Base-by-base conservation (phyloP, 2,888 invertebrate species). In the Leptodirus hochenwartii region DNA sequence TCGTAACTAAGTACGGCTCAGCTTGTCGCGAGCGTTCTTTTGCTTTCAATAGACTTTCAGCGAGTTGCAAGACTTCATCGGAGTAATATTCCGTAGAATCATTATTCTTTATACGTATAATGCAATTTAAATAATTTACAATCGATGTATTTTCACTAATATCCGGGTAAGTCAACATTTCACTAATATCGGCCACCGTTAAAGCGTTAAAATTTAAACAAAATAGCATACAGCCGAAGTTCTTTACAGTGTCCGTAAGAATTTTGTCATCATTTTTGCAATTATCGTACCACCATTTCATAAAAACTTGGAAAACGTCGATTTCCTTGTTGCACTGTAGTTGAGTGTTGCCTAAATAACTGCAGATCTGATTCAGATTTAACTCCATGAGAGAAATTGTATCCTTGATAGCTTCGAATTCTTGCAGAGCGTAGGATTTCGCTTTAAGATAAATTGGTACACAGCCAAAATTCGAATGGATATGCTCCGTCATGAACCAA, bases 281-380 rank as follows among this genome's bases (percentile, higher is more conserved):
- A 20, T 52, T 46, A 35, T 49, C 47, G 29, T 44, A 46, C 43
- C 50, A 53, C 58, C 58, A 58, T 33, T 43, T 44, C 45, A 54
- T 51, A 23, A 45, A 44, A 13, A 45, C 37, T 40, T 47, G 38
- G 40, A 56, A 56, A 8, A 57, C 51, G 29, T 43, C 42, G 12
- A 50, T 37, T 41, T 58, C 58, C 23, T 36, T 40, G 25, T 41
- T 37, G 32, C 43, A 42, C 15, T 46, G 41, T 31, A 54, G 41
- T 34, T 46, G 39, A 5, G 39, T 35, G 38, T 52, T 48, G 5
- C 53, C 50, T 32, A 57, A 43, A 39, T 57, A 58, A 29, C 34
- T 38, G 38, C 46, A 44, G 17, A 58, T 31, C 29, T 50, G 49
- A 24, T 44, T 34, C 17, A 55, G 36, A 33, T 41, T 39, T 24